Conservation (phyloP, 2,888 invertebrate species). For the Netelia virgata region DNA sequence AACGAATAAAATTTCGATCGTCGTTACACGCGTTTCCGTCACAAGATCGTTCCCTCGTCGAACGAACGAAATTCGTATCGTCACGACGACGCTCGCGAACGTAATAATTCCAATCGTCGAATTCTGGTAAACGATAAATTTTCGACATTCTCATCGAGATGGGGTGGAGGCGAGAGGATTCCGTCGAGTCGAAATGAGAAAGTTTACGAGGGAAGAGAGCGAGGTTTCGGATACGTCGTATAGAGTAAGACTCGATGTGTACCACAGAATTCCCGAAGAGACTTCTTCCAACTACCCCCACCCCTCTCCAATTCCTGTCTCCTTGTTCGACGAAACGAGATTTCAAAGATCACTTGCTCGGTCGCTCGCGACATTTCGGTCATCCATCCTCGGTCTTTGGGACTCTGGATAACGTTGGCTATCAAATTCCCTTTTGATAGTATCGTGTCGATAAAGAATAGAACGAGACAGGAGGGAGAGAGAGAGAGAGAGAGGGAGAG, state of each 20-base stretch:
- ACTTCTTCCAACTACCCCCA: constrained; percentile 3
- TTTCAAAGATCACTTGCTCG: constrained; percentile 68
- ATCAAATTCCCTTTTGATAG: constrained; percentile 67
- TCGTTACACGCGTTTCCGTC: too few relatives aligned
- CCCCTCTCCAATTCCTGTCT: background rate
- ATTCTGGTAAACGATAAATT: background rate
- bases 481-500: background rate
- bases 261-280: constrained; percentile 2
- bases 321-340: constrained; percentile 61
- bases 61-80: too few relatives aligned
- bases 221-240: constrained; percentile 13
- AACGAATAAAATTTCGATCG: too few relatives aligned
- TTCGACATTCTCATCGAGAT: constrained; percentile 33
- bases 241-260: background rate
- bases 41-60: too few relatives aligned
- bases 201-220: constrained; percentile 29
- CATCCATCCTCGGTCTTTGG: constrained; percentile 15
- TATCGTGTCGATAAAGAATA: constrained; percentile 42
- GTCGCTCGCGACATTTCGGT: constrained; percentile 61
- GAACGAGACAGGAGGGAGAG: too few relatives aligned
- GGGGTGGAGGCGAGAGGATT: background rate
- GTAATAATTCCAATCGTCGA: constrained; percentile 19
- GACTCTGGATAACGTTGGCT: constrained; percentile 50
- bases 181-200: constrained; percentile 42
- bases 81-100: constrained; percentile 2